Evolutionary conservation across 1,140 invertebrate species (phyloP), one percentile per base, ranked within the genome.

Genomic region (Drosophila parvula): DNA sequence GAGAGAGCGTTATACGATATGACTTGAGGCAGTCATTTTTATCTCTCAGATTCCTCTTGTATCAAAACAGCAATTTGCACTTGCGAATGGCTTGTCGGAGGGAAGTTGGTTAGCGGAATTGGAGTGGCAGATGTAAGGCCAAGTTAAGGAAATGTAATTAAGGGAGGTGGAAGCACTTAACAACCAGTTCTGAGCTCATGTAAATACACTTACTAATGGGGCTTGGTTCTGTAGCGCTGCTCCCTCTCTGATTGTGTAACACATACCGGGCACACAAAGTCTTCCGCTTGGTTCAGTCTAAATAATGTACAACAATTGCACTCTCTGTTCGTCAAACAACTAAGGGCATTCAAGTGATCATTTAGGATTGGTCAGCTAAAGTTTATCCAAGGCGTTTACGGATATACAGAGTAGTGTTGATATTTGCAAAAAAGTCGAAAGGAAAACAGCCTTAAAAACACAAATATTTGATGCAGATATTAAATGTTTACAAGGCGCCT

Each of bases 11-110:
- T 38, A 67, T 51, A 65, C 38, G 64, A 69, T 70, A 70, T 68
- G 22, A 22, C 45, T 48, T 53, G 16, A 5, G 12, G 14, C 59
- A 16, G 43, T 38, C 44, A 44, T 36, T 30, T 51, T 36, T 69
- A 55, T 70, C 64, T 71, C 14, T 16, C n/a, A 71, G 67, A 71
- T 71, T 70, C 50, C 6, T 58, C 14, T 41, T 40, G 28, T 47
- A 73, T 77, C 47, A 59, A 47, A 58, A 85, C 81, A 84, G 56
- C 67, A 43, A 50, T 80, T 81, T 85, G 81, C 81, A 78, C 78
- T 84, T 57, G 44, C 38, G 18, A 32, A 79, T 56, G 62, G 58
- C 41, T 22, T 36, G 38, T n/a, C 18, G 58, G 28, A 18, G 9
- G 12, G 14, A 18, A 32, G 27, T 38, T 38, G 28, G n/a, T 0